Evolutionary conservation across 2,113 vertebrate species (phyloP), one percentile per base, ranked within the genome.

Genomic region (Hucho hucho): DNA sequence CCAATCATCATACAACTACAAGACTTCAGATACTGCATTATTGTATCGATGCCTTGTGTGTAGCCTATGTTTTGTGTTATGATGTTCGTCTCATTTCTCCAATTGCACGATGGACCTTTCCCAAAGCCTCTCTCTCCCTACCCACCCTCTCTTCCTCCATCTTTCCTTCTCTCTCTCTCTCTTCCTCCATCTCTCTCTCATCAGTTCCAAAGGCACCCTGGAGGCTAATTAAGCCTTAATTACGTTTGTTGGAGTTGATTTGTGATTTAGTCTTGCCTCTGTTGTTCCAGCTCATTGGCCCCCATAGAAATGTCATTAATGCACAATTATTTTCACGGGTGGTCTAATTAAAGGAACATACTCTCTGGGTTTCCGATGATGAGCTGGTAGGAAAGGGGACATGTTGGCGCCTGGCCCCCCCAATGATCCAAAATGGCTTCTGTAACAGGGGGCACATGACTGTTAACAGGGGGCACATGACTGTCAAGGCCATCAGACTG

Each of bases 241-340:
- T 94, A 94, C 91, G 93, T 94, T 93, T 94, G 91, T 91, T 93
- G 92, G 93, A 92, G 93, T 94, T 94, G 91, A 94, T 94, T 93
- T 93, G 93, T 93, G 92, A 93, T 92, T 93, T 92, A 84, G 89
- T 91, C 89, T 88, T 88, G 88, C 86, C 81, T 87, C 90, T 93
- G 89, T 93, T 93, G 92, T 92, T 92, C 89, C 92, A 90, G 91
- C 91, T 91, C 93, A 93, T 92, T 93, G 91, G 90, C 86, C 89
- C 84, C 91, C 89, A 84, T 90, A 93, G 92, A 93, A 93, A 93
- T 89, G 89, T 90, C 92, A 93, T 94, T 93, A 94, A 93, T 94
- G 92, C 86, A 73, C 91, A 89, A 93, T 94, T 92, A 93, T 92
- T 90, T 92, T 91, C 90, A 85, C 85, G 73, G 86, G 88, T 86